Conservation (phyloP, 2,888 invertebrate species). For the Lithophane semibrunnea region DNA sequence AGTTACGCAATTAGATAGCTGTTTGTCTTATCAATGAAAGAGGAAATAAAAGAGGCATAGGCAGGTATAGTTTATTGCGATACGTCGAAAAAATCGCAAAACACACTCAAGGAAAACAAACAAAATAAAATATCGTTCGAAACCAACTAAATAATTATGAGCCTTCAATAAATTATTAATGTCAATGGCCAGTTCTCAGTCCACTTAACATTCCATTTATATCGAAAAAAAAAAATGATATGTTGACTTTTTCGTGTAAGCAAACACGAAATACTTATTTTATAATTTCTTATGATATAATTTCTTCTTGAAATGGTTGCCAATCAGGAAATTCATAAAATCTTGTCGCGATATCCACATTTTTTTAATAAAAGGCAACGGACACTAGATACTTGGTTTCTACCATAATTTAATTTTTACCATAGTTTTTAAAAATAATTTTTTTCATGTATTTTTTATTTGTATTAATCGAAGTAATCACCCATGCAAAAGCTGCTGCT, state of each 20-base stretch:
- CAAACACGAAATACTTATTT: background rate
- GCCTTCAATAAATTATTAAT: constrained; percentile 8
- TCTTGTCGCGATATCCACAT: background rate
- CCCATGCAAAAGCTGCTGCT: too few species aligned
- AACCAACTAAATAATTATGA: constrained; percentile 6
- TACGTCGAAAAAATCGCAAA: background rate
- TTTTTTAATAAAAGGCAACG: too few species aligned
- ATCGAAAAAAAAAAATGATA: constrained; percentile 22
- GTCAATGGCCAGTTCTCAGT: constrained; percentile 5
- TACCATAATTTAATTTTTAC: too few species aligned
- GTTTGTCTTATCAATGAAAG: background rate
- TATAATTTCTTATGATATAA: background rate
- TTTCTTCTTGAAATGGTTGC: background rate
- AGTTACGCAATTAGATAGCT: too few species aligned
- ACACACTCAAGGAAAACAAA: background rate
- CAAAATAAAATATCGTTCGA: background rate
- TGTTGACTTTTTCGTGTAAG: background rate
- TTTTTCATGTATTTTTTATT: too few species aligned
- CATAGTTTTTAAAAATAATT: too few species aligned
- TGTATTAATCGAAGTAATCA: too few species aligned
- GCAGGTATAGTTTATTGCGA: background rate
- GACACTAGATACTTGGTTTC: too few species aligned
- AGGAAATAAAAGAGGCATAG: background rate
- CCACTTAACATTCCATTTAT: constrained; percentile 29
- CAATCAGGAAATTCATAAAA: background rate